These are phyloP conservation scores for Dryadula phaetusa DNA, from an alignment of 2,888 invertebrate genomes.

Conservation along the genomic window DNA sequence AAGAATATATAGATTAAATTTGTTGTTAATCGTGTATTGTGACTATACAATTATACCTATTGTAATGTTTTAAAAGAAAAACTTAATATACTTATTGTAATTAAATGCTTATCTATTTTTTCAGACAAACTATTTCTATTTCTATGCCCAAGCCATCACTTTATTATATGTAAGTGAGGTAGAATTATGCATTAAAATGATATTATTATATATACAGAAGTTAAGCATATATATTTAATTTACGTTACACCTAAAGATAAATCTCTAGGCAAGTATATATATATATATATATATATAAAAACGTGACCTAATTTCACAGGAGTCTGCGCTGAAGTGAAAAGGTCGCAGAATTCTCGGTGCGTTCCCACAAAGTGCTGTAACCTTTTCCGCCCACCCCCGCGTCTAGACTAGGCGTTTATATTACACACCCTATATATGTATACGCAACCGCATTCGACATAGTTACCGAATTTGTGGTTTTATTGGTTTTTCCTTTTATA, in stretches of 20 bases:
- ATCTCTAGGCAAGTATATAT: slow-evolving; percentile 32
- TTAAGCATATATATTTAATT: slow-evolving; percentile 2
- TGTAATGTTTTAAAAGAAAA: no score
- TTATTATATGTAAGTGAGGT: neutral
- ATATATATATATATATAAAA: no score
- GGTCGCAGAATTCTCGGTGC: slow-evolving; percentile 46
- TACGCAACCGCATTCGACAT: slow-evolving; percentile 32
- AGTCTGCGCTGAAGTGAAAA: slow-evolving; percentile 42
- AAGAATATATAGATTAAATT: no score
- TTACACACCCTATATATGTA: slow-evolving; percentile 29
- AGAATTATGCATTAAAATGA: neutral
- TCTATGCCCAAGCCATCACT: no score
- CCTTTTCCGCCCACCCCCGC: slow-evolving; percentile 61
- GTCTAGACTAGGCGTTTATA: slow-evolving; percentile 61
- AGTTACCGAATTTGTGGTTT: slow-evolving; percentile 6
- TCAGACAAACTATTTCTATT: no score
- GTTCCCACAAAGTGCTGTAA: slow-evolving; percentile 36
- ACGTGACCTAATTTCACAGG: no score
- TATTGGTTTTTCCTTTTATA: slow-evolving; percentile 3
- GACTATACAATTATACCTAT: no score
- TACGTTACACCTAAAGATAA: slow-evolving; percentile 23
- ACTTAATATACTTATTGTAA: no score
- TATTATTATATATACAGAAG: neutral
- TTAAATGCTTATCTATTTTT: no score
- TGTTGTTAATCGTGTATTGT: no score